Conservation (phyloP, 1,140 invertebrate species). For the Sinella curviseta region DNA sequence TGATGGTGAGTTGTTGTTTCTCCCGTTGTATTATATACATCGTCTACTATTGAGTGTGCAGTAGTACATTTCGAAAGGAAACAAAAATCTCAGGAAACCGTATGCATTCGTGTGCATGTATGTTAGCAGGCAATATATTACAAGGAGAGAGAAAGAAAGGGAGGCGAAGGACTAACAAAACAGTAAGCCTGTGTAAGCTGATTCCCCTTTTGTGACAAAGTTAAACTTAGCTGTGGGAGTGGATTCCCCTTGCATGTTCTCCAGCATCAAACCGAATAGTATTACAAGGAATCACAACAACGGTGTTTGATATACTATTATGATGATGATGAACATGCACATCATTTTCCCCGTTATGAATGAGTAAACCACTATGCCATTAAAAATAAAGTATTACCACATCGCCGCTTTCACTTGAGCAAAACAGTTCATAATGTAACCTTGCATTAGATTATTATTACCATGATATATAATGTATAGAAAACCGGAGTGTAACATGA, state of each 20-base stretch:
- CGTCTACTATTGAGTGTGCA: too few relatives aligned
- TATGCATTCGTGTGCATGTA: too few relatives aligned
- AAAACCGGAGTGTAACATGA: too few relatives aligned
- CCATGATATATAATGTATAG: too few relatives aligned
- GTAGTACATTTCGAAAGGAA: too few relatives aligned
- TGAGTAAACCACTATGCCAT: not conserved
- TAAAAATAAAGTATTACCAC: too few relatives aligned
- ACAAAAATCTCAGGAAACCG: too few relatives aligned
- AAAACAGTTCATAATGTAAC: too few relatives aligned
- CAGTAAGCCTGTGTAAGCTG: not conserved
- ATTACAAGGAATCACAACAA: not conserved
- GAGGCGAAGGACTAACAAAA: not conserved
- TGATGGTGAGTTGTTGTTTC: too few relatives aligned
- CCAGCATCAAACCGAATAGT: not conserved
- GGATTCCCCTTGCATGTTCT: not conserved
- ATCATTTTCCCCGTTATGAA: not conserved
- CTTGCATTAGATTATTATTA: too few relatives aligned
- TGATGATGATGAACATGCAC: not conserved
- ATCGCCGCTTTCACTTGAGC: too few relatives aligned
- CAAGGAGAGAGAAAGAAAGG: not conserved
- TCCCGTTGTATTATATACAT: too few relatives aligned
- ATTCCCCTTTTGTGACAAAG: constrained; percentile 11
- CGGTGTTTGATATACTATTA: not conserved
- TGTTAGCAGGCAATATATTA: not conserved
- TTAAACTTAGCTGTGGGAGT: constrained; percentile 18